Conservation (phyloP, 2,113 vertebrate species). For the Oryzias curvinotus region DNA sequence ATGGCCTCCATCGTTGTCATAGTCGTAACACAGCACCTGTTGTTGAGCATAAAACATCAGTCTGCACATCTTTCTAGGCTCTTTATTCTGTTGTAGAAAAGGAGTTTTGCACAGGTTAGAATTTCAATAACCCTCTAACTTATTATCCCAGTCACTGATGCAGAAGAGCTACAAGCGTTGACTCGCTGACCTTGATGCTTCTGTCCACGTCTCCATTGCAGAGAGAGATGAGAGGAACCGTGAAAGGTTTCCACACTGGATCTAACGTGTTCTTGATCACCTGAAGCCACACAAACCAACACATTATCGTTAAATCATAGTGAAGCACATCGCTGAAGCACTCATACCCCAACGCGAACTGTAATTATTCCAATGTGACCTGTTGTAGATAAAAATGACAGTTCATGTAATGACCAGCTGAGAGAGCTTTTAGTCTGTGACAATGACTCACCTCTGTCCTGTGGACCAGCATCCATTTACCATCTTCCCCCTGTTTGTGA, state of each 20-base stretch:
- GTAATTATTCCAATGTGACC: not conserved
- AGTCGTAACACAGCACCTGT: conserved; percentile 93
- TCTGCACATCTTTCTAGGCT: not conserved
- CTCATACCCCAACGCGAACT: not conserved
- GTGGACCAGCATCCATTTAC: conserved; percentile 98
- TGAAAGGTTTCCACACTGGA: conserved; percentile 93
- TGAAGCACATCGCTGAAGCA: conserved; percentile 2
- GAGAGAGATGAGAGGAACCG: conserved; percentile 91
- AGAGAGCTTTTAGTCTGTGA: not conserved
- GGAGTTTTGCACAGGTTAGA: too few relatives aligned
- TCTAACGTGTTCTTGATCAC: conserved; percentile 98
- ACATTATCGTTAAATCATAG: not conserved
- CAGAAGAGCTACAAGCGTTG: too few relatives aligned
- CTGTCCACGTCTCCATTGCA: conserved; percentile 94
- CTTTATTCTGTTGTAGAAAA: not conserved
- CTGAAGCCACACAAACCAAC: conserved; percentile 66
- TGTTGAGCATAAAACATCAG: conserved; percentile 10
- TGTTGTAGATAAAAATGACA: conserved; percentile 17
- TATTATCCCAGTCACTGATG: too few relatives aligned
- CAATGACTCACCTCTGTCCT: conserved; percentile 88
- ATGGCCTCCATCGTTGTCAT: conserved; percentile 94
- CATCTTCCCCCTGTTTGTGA: conserved; percentile 90
- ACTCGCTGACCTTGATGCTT: conserved; percentile 85
- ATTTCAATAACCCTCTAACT: too few relatives aligned
- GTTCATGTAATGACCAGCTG: conserved; percentile 16